Evolutionary conservation across 2,113 vertebrate genomes (phyloP).

Genomic region (Eptesicus fuscus): DNA sequence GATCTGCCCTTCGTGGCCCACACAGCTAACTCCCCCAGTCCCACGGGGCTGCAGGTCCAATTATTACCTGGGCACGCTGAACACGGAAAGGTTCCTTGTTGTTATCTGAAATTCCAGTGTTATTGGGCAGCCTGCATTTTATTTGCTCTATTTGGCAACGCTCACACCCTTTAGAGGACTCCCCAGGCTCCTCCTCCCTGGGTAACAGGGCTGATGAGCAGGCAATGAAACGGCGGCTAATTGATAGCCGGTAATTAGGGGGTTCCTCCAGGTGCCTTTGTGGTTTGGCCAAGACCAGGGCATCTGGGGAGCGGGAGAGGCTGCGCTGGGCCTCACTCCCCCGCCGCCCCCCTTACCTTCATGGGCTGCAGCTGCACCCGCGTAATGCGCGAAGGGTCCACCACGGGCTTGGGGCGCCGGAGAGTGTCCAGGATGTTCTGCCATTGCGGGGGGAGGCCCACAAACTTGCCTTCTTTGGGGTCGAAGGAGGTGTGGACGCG

Average conservation of each 20-base stretch:
- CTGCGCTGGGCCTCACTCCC: fast-evolving
- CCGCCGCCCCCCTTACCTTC: constrained; percentile 85
- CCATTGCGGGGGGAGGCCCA: constrained; percentile 97
- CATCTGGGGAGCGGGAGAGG: neutral
- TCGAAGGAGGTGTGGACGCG: constrained; percentile 98
- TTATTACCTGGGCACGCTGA: neutral
- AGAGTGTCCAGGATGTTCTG: constrained; percentile 96
- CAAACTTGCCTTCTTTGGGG: constrained; percentile 92
- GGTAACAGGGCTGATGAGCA: neutral
- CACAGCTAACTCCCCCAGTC: neutral
- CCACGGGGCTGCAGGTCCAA: neutral
- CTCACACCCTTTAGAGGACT: neutral
- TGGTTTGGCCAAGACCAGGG: neutral
- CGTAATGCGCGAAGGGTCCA: constrained; percentile 96
- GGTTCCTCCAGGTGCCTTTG: neutral
- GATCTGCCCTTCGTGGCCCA: neutral
- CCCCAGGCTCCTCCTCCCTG: neutral
- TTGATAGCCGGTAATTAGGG: neutral
- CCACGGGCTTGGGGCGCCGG: constrained; percentile 94
- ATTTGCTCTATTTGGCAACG: neutral
- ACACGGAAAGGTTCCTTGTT: neutral
- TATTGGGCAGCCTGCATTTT: neutral
- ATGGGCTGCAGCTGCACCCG: constrained; percentile 95
- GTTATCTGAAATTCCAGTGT: neutral
- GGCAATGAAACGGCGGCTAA: neutral